A percentile compares a stretch with the other conserved stretches of the same genome.
phyloP scores from a whole-genome alignment of 2,113 vertebrate species.

The Elgaria multicarinata region DNA sequence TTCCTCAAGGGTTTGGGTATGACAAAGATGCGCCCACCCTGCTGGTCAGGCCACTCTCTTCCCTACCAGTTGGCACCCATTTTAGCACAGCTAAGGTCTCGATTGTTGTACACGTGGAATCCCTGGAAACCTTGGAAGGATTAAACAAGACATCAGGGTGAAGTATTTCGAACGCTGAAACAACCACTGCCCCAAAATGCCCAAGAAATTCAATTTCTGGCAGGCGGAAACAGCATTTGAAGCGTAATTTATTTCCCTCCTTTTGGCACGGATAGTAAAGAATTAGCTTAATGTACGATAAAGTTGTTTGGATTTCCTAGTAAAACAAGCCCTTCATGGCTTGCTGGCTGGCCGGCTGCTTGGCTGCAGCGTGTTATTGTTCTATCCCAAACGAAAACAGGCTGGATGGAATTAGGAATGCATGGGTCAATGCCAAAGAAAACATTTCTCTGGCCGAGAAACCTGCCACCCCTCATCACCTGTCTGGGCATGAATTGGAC shows the following conservation, averaged over 20 bases:
- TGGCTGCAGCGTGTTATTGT: constrained; percentile 42
- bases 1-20: neutral
- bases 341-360: constrained; percentile 19
- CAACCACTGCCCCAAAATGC: neutral
- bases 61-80: neutral
- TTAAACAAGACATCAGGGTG: constrained; percentile 1
- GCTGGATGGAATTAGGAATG: constrained; percentile 53
- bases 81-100: neutral
- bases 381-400: constrained; percentile 46
- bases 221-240: too few relatives aligned
- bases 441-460: constrained; percentile 50
- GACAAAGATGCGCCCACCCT: too few relatives aligned
- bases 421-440: constrained; percentile 48
- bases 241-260: neutral
- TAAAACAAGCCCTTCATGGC: constrained; percentile 56
- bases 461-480: constrained; percentile 45
- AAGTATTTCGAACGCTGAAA: neutral
- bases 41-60: neutral
- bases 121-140: neutral
- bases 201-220: neutral
- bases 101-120: neutral
- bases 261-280: neutral
- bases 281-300: constrained; percentile 5
- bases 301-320: constrained; percentile 44
- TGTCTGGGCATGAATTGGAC: constrained; percentile 42